A percentile compares a stretch with the other conserved stretches of the same genome.
These are phyloP conservation scores for Scortum barcoo DNA, from an alignment of 2,113 vertebrate species.

Conservation along the genomic window DNA sequence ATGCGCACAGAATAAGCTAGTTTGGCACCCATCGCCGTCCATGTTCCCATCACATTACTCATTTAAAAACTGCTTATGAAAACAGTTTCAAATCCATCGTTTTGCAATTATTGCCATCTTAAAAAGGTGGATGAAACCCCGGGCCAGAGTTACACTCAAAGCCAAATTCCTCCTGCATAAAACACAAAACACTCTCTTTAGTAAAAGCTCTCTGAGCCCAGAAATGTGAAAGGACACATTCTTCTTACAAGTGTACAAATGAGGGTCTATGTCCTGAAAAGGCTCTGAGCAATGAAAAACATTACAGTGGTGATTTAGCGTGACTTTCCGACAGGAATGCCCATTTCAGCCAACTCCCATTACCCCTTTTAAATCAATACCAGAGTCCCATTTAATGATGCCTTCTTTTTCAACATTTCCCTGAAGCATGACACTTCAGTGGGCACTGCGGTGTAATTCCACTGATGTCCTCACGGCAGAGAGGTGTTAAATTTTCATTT, in stretches of 20 bases:
- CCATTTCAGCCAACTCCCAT: slow-evolving; percentile 44
- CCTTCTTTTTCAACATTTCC: slow-evolving; percentile 56
- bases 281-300: slow-evolving; percentile 34
- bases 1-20: background rate
- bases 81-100: background rate
- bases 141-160: slow-evolving; percentile 9
- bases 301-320: slow-evolving; percentile 47
- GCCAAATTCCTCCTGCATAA: slow-evolving; percentile 6
- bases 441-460: slow-evolving; percentile 30
- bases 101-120: background rate
- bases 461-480: slow-evolving; percentile 43
- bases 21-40: background rate
- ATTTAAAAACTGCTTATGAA: background rate
- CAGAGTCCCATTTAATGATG: slow-evolving; percentile 61
- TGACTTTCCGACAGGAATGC: slow-evolving; percentile 45
- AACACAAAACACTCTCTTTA: slow-evolving; percentile 22
- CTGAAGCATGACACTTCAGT: slow-evolving; percentile 54
- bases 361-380: slow-evolving; percentile 70
- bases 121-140: slow-evolving; percentile 2
- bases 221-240: slow-evolving; percentile 17
- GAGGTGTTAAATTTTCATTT: slow-evolving; percentile 56
- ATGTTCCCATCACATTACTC: background rate
- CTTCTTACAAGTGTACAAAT: slow-evolving; percentile 41
- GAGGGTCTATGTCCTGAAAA: slow-evolving; percentile 19
- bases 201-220: background rate